These are phyloP conservation scores for Formica exsecta DNA, from an alignment of 1,140 invertebrate genomes.

Conservation along the genomic window DNA sequence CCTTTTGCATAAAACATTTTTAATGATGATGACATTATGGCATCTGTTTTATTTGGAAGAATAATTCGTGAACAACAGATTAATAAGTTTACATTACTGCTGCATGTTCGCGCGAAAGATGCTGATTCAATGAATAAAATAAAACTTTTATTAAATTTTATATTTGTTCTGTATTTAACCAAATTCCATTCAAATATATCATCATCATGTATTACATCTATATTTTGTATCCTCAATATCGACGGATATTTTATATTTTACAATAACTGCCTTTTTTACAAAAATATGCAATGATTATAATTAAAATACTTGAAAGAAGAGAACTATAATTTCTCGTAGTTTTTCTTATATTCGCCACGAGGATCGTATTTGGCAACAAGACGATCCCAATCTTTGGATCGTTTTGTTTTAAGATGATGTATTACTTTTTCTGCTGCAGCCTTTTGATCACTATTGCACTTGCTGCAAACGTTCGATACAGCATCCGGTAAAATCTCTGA, in stretches of 20 bases:
- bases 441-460: conserved; percentile 85
- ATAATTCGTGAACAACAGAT: background rate
- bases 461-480: conserved; percentile 80
- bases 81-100: background rate
- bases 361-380: conserved; percentile 85
- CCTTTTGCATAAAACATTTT: conserved; percentile 28
- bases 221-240: background rate
- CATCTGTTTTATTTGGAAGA: background rate
- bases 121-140: background rate
- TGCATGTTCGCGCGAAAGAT: background rate
- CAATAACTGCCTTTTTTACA: conserved; percentile 12
- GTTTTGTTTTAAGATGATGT: conserved; percentile 80
- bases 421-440: conserved; percentile 83
- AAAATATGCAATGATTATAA: background rate
- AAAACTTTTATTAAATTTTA: background rate
- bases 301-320: conserved; percentile 34
- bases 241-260: conserved; percentile 9
- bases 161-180: background rate
- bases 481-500: conserved; percentile 85
- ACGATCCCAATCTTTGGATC: conserved; percentile 83
- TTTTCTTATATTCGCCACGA: conserved; percentile 82
- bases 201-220: background rate
- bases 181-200: conserved; percentile 1
- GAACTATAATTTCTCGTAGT: conserved; percentile 71
- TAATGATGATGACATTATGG: background rate